Percentiles rank a stretch among this genome's conserved stretches.
These are phyloP conservation scores for Bufo gargarizans DNA, from an alignment of 2,113 vertebrate genomes.

Conservation along the genomic window DNA sequence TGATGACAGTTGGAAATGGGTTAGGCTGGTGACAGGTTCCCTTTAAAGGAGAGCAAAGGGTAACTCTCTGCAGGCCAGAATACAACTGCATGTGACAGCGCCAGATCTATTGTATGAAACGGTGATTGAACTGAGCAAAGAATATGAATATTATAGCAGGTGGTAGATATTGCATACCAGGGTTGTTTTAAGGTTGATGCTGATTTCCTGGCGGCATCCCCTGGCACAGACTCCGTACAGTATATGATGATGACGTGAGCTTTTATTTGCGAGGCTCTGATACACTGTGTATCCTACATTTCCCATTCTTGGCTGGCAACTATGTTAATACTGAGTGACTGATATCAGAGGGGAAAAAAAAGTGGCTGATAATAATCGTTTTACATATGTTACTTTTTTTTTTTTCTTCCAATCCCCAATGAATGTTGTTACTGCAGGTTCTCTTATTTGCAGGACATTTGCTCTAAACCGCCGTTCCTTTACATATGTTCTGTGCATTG, in stretches of 20 bases:
- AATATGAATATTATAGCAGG: neutral
- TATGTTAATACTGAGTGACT: constrained; percentile 17
- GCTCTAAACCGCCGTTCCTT: constrained; percentile 19
- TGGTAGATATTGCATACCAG: neutral
- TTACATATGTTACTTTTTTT: constrained; percentile 10
- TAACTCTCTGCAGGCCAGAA: no score
- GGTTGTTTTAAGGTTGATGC: no score
- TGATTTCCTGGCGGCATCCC: neutral
- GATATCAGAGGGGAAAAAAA: neutral
- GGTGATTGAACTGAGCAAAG: no score
- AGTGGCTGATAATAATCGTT: neutral
- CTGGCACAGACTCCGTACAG: neutral
- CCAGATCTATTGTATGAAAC: no score
- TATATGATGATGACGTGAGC: neutral
- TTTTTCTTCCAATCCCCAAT: constrained; percentile 19
- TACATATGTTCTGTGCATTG: constrained; percentile 44
- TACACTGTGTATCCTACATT: neutral
- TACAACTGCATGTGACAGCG: no score
- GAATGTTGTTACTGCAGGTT: constrained; percentile 23
- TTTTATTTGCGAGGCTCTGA: neutral
- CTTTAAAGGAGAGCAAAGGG: no score
- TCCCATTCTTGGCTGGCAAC: neutral
- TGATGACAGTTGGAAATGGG: no score
- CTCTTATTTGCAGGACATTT: constrained; percentile 20
- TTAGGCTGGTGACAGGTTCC: no score